Percentiles rank a stretch among this genome's conserved stretches.
Conservation (phyloP, 1,140 invertebrate species). For the Camponotus floridanus region DNA sequence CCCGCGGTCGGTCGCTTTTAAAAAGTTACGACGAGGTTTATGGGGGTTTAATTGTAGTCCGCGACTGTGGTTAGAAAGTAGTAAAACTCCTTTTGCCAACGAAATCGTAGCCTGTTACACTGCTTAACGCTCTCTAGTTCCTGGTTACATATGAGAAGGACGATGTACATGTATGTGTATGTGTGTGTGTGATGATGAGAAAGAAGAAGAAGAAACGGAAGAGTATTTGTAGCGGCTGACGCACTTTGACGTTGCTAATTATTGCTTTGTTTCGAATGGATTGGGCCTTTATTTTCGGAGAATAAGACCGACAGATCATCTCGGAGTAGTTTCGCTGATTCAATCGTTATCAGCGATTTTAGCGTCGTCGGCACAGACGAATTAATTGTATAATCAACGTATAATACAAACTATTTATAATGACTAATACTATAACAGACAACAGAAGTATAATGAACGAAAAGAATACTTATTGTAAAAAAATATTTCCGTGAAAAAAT, state of each 20-base stretch:
- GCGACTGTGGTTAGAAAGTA: conserved; percentile 84
- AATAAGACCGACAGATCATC: conserved; percentile 56
- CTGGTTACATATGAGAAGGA: conserved; percentile 51
- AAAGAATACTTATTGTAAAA: background rate
- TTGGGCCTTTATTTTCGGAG: conserved; percentile 49
- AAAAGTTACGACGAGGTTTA: conserved; percentile 84
- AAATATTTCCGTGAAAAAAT: background rate
- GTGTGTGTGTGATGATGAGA: conserved; percentile 1
- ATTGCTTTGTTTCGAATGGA: conserved; percentile 73
- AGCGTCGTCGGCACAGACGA: background rate
- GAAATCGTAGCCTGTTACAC: conserved; percentile 69
- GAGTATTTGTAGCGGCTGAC: conserved; percentile 43
- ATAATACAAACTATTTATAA: background rate
- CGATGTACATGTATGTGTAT: conserved; percentile 26
- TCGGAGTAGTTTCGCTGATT: background rate
- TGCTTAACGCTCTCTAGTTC: conserved; percentile 72
- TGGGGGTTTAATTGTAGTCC: conserved; percentile 84
- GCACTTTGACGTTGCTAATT: conserved; percentile 75
- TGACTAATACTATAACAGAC: background rate
- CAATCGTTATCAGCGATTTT: background rate
- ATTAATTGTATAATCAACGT: background rate
- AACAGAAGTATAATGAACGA: background rate
- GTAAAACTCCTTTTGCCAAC: conserved; percentile 79
- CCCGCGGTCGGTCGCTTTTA: conserved; percentile 74
- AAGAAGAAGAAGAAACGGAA: conserved; percentile 35